Evolutionary conservation across 37 sponge, comb jelly and placozoan species (phyloP), one percentile per base, ranked within the genome.

Genomic region (Chondrilla cf. caribensis): DNA sequence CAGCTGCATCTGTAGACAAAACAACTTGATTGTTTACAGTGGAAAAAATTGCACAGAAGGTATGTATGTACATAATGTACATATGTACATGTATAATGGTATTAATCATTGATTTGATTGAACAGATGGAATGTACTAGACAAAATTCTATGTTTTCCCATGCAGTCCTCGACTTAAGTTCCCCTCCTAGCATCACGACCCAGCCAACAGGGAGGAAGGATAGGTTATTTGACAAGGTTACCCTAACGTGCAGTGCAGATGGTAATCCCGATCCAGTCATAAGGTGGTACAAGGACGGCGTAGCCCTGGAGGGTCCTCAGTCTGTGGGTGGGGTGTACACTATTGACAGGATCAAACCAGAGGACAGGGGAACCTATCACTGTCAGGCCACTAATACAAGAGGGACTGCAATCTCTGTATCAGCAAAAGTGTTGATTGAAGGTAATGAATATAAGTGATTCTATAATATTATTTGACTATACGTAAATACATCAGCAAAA

Each of bases 281-380:
- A 35, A 31, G 70, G 36, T 68, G 70, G 70, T 68, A 68, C 70
- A 68, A 68, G 7, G 70, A 68, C 7, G 32, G 37, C 19, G 37
- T 21, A 36, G 4, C 70, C 21, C 19, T n/a, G 19, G 70, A n/a
- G 26, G 60, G n/a, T n/a, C n/a, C n/a, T n/a, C n/a, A n/a, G n/a
- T 31, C 32, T 28, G n/a, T n/a, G n/a, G 70, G 70, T 29, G 18
- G 7, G 19, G 37, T 19, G 33, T 68, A 68, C 7, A 11, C 32
- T 3, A 68, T 68, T 33, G 19, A n/a, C 5, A 21, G 18, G 32
- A n/a, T 68, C 21, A 19, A 3, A 68, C 36, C 70, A 68, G 37
- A n/a, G 21, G 70, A 68, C 70, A 68, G 70, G 7, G 70, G 70
- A 68, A 35, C 19, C 70, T 68, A 68, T 33, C 70, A 68, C 70